Evolutionary conservation across 1,140 invertebrate species (phyloP).

Genomic region (Drosophila orosa): DNA sequence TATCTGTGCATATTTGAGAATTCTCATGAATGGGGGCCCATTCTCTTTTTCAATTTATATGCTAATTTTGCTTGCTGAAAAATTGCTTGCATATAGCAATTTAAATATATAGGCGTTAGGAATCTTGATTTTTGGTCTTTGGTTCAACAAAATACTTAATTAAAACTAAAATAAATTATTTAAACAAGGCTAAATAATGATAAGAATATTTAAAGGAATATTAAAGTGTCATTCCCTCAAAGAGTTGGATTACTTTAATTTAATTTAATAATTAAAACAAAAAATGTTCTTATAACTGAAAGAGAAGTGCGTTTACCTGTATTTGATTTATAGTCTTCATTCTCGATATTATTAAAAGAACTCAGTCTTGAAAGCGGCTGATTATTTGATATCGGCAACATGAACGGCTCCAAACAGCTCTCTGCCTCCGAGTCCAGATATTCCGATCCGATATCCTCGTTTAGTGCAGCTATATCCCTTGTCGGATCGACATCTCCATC

Average conservation of each 20-base stretch:
- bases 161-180: neutral
- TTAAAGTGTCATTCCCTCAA: neutral
- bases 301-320: slow-evolving; percentile 83
- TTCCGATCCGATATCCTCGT: slow-evolving; percentile 90
- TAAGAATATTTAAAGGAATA: neutral
- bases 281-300: neutral
- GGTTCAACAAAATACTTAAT: no score
- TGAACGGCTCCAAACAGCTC: slow-evolving; percentile 86
- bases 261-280: neutral
- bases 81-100: neutral
- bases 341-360: slow-evolving; percentile 88
- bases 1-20: no score
- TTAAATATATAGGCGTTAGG: no score
- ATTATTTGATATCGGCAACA: slow-evolving; percentile 85
- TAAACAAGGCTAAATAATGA: neutral
- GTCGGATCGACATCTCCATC: slow-evolving; percentile 85
- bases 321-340: slow-evolving; percentile 86
- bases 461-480: slow-evolving; percentile 88
- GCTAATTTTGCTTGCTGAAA: no score
- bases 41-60: no score
- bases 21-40: no score
- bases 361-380: slow-evolving; percentile 86
- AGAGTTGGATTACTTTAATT: neutral
- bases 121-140: neutral
- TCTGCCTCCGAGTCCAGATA: slow-evolving; percentile 89